Evolutionary conservation across 2,888 invertebrate species (phyloP).

Genomic region (Sarcophaga rosellei): DNA sequence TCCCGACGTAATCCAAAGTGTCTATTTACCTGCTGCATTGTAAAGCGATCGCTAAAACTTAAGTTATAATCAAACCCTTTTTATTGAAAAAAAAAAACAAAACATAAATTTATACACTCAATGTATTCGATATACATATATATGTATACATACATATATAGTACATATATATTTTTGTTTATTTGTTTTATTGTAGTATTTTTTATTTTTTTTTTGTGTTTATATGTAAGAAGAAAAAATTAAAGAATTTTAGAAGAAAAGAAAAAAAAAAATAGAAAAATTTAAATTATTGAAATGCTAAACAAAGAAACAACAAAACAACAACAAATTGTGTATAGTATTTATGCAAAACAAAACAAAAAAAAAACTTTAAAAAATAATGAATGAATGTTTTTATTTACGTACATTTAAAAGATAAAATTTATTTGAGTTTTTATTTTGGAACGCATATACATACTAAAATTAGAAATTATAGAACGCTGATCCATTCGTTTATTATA

Average conservation of each 20-base stretch:
- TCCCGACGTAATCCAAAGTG: constrained; percentile 27
- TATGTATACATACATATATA: too few species aligned
- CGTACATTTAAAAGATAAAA: background rate
- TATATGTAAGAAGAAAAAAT: constrained; percentile 11
- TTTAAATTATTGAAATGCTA: constrained; percentile 33
- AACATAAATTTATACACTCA: constrained; percentile 11
- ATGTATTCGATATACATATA: background rate
- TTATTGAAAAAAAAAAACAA: background rate
- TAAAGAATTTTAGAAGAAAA: too few species aligned
- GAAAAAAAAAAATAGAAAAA: constrained; percentile 6
- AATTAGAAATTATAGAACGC: too few species aligned
- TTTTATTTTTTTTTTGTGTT: constrained; percentile 49
- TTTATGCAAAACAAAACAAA: too few species aligned
- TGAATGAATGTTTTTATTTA: constrained; percentile 14
- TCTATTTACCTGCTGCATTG: constrained; percentile 26
- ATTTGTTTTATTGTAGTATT: constrained; percentile 37
- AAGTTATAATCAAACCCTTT: constrained; percentile 2
- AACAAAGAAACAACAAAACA: background rate
- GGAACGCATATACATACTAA: too few species aligned
- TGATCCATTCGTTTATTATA: too few species aligned
- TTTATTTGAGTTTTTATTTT: constrained; percentile 1
- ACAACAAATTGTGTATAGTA: constrained; percentile 6
- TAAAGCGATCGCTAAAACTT: constrained; percentile 8
- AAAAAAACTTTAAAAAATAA: too few species aligned
- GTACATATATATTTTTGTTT: background rate